Evolutionary conservation across 2,113 vertebrate genomes (phyloP).

Genomic region (Podocnemis expansa): DNA sequence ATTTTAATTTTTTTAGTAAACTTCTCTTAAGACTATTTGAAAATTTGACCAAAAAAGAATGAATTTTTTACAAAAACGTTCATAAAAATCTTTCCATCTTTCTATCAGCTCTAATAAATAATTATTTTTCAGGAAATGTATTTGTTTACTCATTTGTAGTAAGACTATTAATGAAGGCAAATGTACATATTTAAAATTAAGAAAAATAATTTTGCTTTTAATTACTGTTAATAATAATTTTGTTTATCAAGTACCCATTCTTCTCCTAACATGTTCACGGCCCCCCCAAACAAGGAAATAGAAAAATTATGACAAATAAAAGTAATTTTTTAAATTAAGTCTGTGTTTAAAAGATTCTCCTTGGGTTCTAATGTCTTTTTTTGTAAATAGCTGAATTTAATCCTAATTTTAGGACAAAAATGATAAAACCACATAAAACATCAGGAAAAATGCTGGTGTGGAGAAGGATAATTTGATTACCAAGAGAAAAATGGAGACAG

Average conservation of each 20-base stretch:
- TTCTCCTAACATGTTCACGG: not conserved
- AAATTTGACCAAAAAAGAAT: not conserved
- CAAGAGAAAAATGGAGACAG: not conserved
- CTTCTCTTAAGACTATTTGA: not conserved
- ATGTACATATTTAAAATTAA: not conserved
- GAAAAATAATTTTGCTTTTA: not conserved
- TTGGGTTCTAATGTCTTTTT: not conserved
- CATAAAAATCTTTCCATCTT: not conserved
- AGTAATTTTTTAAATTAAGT: not conserved
- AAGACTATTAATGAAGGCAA: not conserved
- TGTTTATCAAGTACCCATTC: not conserved
- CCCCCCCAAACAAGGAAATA: not conserved
- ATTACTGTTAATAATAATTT: not conserved
- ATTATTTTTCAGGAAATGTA: not conserved
- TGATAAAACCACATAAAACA: not conserved
- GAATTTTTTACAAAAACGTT: not conserved
- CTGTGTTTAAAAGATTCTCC: not conserved
- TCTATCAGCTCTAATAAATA: not conserved
- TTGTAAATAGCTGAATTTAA: not conserved
- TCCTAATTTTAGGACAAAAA: accelerated
- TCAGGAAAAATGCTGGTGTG: not conserved
- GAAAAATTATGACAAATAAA: not conserved
- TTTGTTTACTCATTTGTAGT: not conserved
- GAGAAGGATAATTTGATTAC: not conserved
- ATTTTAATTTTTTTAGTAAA: not conserved